Conservation (phyloP, 2,888 invertebrate species). For the Neoaliturus tenellus region DNA sequence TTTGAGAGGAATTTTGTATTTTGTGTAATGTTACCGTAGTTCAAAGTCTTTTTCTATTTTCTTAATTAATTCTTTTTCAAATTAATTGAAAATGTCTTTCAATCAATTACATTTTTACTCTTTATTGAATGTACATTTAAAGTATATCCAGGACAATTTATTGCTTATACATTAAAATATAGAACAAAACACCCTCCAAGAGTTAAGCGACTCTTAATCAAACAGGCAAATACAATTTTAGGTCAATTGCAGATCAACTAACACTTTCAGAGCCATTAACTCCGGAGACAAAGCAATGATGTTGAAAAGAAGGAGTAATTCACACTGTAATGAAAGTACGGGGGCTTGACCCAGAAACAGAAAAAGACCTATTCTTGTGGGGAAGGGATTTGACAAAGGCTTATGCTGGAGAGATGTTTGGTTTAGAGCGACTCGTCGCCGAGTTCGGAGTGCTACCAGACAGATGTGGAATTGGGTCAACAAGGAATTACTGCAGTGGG, state of each 20-base stretch:
- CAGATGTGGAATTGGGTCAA: conserved; percentile 20
- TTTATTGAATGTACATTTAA: no score
- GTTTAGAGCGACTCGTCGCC: neutral
- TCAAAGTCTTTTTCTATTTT: no score
- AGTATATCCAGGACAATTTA: no score
- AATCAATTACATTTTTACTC: no score
- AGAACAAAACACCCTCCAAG: no score
- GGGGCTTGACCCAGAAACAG: conserved; percentile 25
- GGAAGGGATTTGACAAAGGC: neutral
- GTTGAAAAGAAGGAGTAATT: conserved; percentile 18
- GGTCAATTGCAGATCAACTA: conserved; percentile 2
- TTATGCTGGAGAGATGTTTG: neutral
- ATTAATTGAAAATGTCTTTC: no score
- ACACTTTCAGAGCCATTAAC: conserved; percentile 8
- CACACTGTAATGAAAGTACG: neutral
- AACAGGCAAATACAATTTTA: neutral
- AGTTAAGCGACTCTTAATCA: neutral
- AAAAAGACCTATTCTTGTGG: neutral
- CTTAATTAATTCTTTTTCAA: no score
- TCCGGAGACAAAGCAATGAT: neutral
- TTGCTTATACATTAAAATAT: no score
- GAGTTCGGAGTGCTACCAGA: neutral
- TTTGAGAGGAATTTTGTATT: no score
- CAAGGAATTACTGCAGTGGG: neutral
- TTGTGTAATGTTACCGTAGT: no score